Base-by-base conservation (phyloP, 2,888 invertebrate species). In the Tipula lateralis region DNA sequence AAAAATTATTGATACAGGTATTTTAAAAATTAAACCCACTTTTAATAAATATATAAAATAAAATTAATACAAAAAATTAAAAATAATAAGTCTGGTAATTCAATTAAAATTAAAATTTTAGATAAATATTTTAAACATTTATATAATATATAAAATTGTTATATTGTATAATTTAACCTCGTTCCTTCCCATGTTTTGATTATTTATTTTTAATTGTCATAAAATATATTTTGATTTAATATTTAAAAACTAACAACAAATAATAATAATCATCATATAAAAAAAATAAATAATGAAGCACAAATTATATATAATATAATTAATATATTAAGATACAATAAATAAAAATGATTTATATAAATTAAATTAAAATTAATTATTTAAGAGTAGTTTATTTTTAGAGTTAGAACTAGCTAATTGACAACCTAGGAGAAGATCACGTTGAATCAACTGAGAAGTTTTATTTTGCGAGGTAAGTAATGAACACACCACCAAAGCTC, bases 231-330 rank as follows among this genome's bases (percentile, higher is more conserved):
- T 66, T 66, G 24, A 50, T 50, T 50, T 50, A 50, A 16, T 7
- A 50, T 12, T 50, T 50, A 50, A 50, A n/a, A 66, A 66, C 66
- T 24, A 66, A 66, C 66, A 66, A 66, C 66, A 66, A 66, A 66
- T 66, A 66, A 66, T 66, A 19, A 66, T 66, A 66, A 66, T 66
- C 66, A 66, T 66, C 24, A 13, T 66, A 66, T 24, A 66, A 66
- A 66, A 7, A 66, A 66, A 66, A 19, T 66, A 66, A 66, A 24
- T 66, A 66, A 66, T 66, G 24, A 66, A 66, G 24, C 66, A 66
- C 24, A 66, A 66, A 66, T 66, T 66, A 66, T 66, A 66, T 66
- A 66, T 66, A 66, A 66, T 24, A 66, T 66, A 66, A 66, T 66
- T 24, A 24, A 24, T 66, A 66, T 66, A 66, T 66, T 66, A 66